A percentile compares a stretch with the other conserved stretches of the same genome.
These are phyloP conservation scores for Cacoxenus indagator DNA, from an alignment of 2,888 invertebrate genomes.

Conservation along the genomic window DNA sequence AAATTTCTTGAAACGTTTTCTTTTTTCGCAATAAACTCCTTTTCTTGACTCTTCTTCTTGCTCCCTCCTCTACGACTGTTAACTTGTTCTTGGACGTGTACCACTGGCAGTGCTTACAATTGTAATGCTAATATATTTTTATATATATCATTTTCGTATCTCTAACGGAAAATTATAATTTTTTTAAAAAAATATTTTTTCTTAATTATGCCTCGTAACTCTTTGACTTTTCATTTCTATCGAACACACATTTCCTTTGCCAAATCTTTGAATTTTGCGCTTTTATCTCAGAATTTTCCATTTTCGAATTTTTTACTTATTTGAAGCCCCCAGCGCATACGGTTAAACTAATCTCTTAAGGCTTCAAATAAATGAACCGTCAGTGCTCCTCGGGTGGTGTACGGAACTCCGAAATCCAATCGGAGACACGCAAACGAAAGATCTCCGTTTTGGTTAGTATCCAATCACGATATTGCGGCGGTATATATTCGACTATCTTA, in stretches of 20 bases:
- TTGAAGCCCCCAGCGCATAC: constrained; percentile 48
- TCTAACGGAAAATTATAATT: constrained; percentile 22
- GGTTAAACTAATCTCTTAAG: constrained; percentile 45
- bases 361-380: constrained; percentile 67
- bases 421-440: constrained; percentile 66
- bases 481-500: constrained; percentile 65
- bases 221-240: not conserved
- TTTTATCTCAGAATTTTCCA: not conserved
- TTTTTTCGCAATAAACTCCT: not conserved
- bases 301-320: constrained; percentile 30
- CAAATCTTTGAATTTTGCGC: constrained; percentile 32
- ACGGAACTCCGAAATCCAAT: constrained; percentile 67
- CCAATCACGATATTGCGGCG: constrained; percentile 68
- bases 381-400: constrained; percentile 67
- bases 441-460: constrained; percentile 66
- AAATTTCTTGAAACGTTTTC: constrained; percentile 41
- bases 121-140: constrained; percentile 29
- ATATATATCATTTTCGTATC: constrained; percentile 22
- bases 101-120: constrained; percentile 12
- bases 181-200: constrained; percentile 18
- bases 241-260: constrained; percentile 51
- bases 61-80: not conserved
- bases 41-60: not conserved
- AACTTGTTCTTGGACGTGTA: constrained; percentile 17
- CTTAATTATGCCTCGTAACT: not conserved